Evolutionary conservation across 2,797 vertebrate species (phyloP), one percentile per base, ranked within the genome.

Genomic region (Melanotaenia parkinsoni): DNA sequence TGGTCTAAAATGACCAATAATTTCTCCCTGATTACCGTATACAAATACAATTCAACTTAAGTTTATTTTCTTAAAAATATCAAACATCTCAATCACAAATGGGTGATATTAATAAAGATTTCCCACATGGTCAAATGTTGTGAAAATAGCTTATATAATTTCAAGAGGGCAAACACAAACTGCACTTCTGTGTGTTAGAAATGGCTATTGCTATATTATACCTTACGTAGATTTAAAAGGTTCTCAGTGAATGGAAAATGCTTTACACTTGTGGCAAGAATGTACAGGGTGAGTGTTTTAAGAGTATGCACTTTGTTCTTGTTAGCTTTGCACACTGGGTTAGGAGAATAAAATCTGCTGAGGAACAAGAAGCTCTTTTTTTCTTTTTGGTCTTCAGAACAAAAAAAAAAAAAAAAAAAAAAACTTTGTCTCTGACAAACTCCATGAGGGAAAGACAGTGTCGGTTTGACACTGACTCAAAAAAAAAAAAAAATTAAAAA

Each of bases 101-200:
- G 82, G 83, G 82, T 89, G 83, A 91, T 89, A 91, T 85, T 74
- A 56, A 75, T 87, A 80, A 89, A 86, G 77, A 88, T 83, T 83
- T 88, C 73, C 80, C 83, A 89, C 85, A 80, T 72, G 68, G 68
- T 79, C 72, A 83, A 74, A 81, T 86, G 70, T 66, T 84, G 70
- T 91, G 89, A 93, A 92, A 92, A 92, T 89, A 93, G 89, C 91
- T 91, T 88, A 90, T 87, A 77, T 89, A 37, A 66, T 88, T 88
- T 86, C 64, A 86, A 87, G 84, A 84, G 90, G 88, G 87, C 80
- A 78, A 77, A 81, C 76, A 84, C 84, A 89, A 85, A 80, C 79
- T 32, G 14, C 63, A 65, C 71, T 78, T 74, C 65, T 66, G 79
- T 66, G 67, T 77, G 58, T 89, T 83, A 83, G 65, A 84, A 74